phyloP scores from a whole-genome alignment of 2,888 invertebrate species.

The Drosophila testacea region DNA sequence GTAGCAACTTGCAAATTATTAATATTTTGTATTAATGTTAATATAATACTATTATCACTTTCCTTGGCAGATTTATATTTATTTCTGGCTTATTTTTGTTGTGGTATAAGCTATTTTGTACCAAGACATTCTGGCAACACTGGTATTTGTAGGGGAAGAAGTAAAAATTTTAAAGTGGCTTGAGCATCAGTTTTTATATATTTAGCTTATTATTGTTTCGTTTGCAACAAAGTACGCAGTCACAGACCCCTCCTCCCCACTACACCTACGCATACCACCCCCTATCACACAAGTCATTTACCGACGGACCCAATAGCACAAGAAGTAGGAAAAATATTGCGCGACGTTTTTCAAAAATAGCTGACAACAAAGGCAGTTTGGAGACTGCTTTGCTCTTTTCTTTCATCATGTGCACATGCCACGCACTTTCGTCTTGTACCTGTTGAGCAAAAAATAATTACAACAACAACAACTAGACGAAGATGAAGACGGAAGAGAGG shows the following conservation, averaged over 20 bases:
- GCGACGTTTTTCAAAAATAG: slow-evolving; percentile 68
- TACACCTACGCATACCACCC: neutral
- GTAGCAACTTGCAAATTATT: too few relatives aligned
- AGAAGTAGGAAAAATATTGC: slow-evolving; percentile 39
- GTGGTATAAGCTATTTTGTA: too few relatives aligned
- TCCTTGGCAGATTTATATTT: too few relatives aligned
- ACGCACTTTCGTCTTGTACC: slow-evolving; percentile 61
- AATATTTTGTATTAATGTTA: too few relatives aligned
- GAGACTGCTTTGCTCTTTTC: slow-evolving; percentile 33
- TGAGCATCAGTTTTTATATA: slow-evolving; percentile 27
- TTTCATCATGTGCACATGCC: slow-evolving; percentile 13
- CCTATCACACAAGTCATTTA: slow-evolving; percentile 16
- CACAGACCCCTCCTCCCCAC: neutral
- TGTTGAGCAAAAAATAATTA: slow-evolving; percentile 72
- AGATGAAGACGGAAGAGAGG: slow-evolving; percentile 5
- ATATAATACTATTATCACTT: too few relatives aligned
- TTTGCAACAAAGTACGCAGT: slow-evolving; percentile 15
- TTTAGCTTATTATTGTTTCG: slow-evolving; percentile 25
- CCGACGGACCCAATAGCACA: slow-evolving; percentile 24
- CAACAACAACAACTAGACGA: slow-evolving; percentile 49
- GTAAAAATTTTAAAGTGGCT: slow-evolving; percentile 22
- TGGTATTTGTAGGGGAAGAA: slow-evolving; percentile 1
- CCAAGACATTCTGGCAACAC: too few relatives aligned
- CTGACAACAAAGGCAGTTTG: slow-evolving; percentile 17
- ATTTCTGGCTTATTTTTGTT: too few relatives aligned